Percentiles rank a stretch among this genome's conserved stretches.
Evolutionary conservation across 2,113 vertebrate genomes (phyloP).

Genomic region (Trichechus manatus): DNA sequence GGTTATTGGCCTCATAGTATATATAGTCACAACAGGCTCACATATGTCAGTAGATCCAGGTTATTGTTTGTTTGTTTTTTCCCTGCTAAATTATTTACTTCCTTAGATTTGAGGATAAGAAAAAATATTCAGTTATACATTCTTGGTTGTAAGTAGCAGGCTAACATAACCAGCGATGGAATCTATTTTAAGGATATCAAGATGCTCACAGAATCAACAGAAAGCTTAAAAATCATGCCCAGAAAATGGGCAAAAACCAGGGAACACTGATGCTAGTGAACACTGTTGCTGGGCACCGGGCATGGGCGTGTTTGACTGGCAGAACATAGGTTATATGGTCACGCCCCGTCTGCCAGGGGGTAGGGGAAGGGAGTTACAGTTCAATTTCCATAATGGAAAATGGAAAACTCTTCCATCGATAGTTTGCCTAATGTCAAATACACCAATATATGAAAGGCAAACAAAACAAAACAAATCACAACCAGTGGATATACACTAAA

Average conservation of each 20-base stretch:
- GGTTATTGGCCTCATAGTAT: background rate
- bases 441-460: background rate
- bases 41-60: background rate
- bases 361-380: background rate
- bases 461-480: background rate
- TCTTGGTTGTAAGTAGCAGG: background rate
- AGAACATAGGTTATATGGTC: background rate
- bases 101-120: background rate
- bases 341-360: no score
- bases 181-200: conserved; percentile 18
- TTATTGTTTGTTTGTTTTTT: background rate
- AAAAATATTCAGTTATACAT: background rate
- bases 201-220: background rate
- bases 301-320: no score
- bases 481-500: background rate
- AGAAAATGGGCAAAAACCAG: background rate
- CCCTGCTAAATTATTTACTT: conserved; percentile 10
- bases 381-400: background rate
- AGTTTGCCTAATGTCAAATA: background rate
- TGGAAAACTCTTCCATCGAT: background rate
- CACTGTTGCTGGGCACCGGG: no score
- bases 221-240: background rate
- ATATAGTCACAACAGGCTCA: background rate
- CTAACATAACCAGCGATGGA: background rate
- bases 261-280: background rate